These are phyloP conservation scores for Camptogramma bilineatum DNA, from an alignment of 2,888 invertebrate species.

Conservation along the genomic window DNA sequence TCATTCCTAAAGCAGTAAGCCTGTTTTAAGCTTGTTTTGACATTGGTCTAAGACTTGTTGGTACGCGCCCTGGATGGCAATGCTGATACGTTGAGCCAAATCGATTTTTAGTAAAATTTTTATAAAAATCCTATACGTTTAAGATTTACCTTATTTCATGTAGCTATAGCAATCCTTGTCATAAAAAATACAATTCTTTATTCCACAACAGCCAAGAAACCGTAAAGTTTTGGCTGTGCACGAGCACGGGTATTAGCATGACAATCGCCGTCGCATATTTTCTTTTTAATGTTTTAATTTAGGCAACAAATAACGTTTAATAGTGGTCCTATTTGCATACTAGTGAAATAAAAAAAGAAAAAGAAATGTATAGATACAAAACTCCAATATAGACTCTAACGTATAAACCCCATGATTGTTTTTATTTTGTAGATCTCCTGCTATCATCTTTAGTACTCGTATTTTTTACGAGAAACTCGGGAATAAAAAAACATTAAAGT, in stretches of 20 bases:
- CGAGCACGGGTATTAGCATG: constrained; percentile 68
- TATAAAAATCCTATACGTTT: neutral
- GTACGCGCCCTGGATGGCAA: too few relatives aligned
- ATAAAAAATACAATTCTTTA: constrained; percentile 17
- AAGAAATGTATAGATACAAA: constrained; percentile 12
- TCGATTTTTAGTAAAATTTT: too few relatives aligned
- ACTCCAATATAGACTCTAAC: neutral
- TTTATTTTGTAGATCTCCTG: too few relatives aligned
- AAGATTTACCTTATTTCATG: neutral
- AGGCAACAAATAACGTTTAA: constrained; percentile 79
- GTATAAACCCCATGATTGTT: too few relatives aligned
- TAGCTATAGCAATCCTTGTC: constrained; percentile 3
- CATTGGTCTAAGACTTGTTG: too few relatives aligned
- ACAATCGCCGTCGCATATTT: constrained; percentile 74
- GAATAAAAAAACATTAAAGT: too few relatives aligned
- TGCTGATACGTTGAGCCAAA: too few relatives aligned
- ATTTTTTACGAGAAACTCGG: too few relatives aligned
- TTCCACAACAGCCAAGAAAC: constrained; percentile 48
- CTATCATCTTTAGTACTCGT: too few relatives aligned
- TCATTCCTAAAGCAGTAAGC: too few relatives aligned
- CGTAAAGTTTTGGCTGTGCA: constrained; percentile 58
- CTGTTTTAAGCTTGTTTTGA: too few relatives aligned
- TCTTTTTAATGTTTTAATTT: constrained; percentile 78
- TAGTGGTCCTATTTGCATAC: constrained; percentile 78
- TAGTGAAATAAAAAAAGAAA: constrained; percentile 38